Base-by-base conservation (phyloP, 2,888 invertebrate species). In the Amiota communis region DNA sequence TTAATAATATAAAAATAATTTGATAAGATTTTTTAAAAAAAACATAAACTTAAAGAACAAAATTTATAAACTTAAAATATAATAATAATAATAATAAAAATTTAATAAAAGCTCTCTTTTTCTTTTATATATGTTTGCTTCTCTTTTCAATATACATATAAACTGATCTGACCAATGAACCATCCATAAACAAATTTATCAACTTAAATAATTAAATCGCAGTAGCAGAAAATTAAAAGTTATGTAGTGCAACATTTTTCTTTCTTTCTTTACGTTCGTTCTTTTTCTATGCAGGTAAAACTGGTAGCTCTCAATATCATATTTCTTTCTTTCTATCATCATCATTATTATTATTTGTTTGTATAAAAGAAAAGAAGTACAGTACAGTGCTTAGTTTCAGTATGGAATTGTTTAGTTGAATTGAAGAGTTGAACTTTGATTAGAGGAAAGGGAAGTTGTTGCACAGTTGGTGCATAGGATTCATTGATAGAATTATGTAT, bases 211-310 rank as follows among this genome's bases (percentile, higher is more conserved):
- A 73, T 47, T 65, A 70, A 68, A 78, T 36, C 36, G 36, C 36
- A 36, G 3, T 36, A 36, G 36, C 36, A 36, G 36, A 36, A 36
- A 36, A 6, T 36, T 4, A 36, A 36, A 36, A 36, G 3, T 36
- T 36, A 36, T 36, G 36, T 6, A 36, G 36, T 36, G 36, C 36
- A 36, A 36, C 36, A 36, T 4, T 36, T 36, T 36, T 23, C 23
- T 23, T 23, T 23, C 23, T 23, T 23, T 23, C 23, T 23, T 23
- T 23, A 23, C 23, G 23, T 23, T 23, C 23, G 23, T 23, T 23
- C 3, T 23, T 6, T 36, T 78, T 75, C 74, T 86, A 86, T 83
- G 79, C 88, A 88, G 88, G 89, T 88, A 88, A 87, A 88, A 86
- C 88, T 85, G 87, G 89, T 88, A 88, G 88, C 88, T 85, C 79